phyloP scores from a whole-genome alignment of 2,797 vertebrate genomes.

The Podarcis siculus region DNA sequence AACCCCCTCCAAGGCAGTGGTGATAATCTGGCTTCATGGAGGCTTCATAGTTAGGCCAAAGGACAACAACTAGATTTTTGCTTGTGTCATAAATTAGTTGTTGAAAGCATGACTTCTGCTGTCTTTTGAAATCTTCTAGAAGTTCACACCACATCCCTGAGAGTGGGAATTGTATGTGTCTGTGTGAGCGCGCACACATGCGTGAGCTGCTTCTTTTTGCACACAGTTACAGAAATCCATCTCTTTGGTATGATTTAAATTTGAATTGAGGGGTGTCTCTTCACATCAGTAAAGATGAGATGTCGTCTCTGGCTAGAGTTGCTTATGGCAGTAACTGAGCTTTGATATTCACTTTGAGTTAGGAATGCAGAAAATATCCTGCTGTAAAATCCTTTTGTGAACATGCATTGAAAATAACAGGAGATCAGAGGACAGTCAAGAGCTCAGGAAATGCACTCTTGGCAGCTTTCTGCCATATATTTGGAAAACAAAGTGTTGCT shows the following conservation, averaged over 20 bases:
- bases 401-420: neutral
- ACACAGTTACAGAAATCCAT: neutral
- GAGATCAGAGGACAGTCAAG: neutral
- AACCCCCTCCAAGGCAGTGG: no score
- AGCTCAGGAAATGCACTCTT: neutral
- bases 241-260: neutral
- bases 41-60: neutral
- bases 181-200: neutral
- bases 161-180: neutral
- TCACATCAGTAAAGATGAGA: accelerated
- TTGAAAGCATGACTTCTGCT: accelerated
- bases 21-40: neutral
- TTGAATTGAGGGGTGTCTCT: conserved; percentile 45
- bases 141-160: accelerated
- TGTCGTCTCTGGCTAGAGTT: neutral
- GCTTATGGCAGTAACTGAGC: conserved; percentile 35
- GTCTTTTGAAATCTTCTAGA: neutral
- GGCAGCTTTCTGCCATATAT: neutral
- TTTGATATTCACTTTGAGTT: neutral
- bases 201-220: neutral
- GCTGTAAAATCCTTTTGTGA: conserved; percentile 14
- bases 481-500: neutral
- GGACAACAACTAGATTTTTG: accelerated
- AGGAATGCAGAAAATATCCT: neutral
- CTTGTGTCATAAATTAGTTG: neutral